phyloP scores from a whole-genome alignment of 2,113 vertebrate species.

The Sminthopsis crassicaudata region DNA sequence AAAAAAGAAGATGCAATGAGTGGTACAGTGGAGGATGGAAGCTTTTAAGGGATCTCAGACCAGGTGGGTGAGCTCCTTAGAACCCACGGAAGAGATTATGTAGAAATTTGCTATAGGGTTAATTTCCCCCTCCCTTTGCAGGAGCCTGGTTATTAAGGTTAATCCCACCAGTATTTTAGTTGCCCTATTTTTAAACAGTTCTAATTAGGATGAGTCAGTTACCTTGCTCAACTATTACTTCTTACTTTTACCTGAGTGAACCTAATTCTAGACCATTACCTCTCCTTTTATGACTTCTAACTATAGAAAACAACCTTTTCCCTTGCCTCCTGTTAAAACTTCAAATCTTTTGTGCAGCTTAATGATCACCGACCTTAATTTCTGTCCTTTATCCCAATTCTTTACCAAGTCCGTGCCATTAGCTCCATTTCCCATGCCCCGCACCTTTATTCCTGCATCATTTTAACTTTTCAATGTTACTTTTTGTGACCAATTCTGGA shows the following conservation, averaged over 20 bases:
- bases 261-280: conserved; percentile 75
- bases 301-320: conserved; percentile 56
- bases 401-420: conserved; percentile 1
- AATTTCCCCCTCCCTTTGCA: conserved; percentile 20
- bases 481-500: conserved; percentile 56
- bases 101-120: background rate
- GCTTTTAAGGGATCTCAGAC: background rate
- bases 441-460: background rate
- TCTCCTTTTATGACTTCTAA: conserved; percentile 62
- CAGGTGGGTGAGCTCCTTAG: background rate
- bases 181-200: conserved; percentile 76
- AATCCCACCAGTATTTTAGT: conserved; percentile 62
- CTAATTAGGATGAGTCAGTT: conserved; percentile 76
- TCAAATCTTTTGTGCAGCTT: conserved; percentile 32
- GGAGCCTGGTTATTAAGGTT: conserved; percentile 41
- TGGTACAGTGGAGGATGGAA: background rate
- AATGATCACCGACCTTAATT: conserved; percentile 67
- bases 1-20: background rate
- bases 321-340: conserved; percentile 30
- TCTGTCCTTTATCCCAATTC: background rate
- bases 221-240: conserved; percentile 57
- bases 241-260: conserved; percentile 60
- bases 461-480: conserved; percentile 43
- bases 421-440: background rate
- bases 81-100: background rate